Evolutionary conservation across 2,888 invertebrate genomes (phyloP).

Genomic region (Ptychoptera albimana): DNA sequence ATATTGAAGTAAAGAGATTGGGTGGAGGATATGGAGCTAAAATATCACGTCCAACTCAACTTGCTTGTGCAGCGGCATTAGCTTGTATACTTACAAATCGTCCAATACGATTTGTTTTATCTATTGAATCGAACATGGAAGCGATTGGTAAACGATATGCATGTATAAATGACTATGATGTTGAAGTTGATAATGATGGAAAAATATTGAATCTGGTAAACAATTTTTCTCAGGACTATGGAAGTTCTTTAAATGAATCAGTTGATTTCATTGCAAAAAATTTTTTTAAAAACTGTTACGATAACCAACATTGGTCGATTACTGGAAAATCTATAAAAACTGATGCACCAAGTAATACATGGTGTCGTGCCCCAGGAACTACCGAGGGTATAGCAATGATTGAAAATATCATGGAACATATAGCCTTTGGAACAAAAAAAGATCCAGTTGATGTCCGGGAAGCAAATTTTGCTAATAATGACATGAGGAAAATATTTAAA

Average conservation of each 20-base stretch:
- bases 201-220: conserved; percentile 47
- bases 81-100: conserved; percentile 40
- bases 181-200: conserved; percentile 43
- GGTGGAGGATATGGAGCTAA: conserved; percentile 77
- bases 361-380: conserved; percentile 45
- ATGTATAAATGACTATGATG: conserved; percentile 45
- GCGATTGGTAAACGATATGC: conserved; percentile 50
- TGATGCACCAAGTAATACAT: conserved; percentile 51
- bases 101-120: conserved; percentile 55
- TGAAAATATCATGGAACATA: conserved; percentile 51
- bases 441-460: conserved; percentile 43
- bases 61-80: conserved; percentile 50
- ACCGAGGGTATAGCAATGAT: conserved; percentile 45
- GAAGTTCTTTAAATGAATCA: conserved; percentile 37
- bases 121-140: conserved; percentile 56
- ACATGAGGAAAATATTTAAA: conserved; percentile 33
- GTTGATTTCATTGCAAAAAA: conserved; percentile 21
- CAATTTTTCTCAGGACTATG: conserved; percentile 37
- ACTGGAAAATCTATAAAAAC: conserved; percentile 49
- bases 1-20: conserved; percentile 50
- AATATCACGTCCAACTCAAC: conserved; percentile 40
- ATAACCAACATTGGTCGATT: conserved; percentile 46
- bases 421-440: conserved; percentile 35
- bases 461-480: conserved; percentile 33
- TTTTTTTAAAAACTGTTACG: conserved; percentile 42